Evolutionary conservation across 2,797 vertebrate species (phyloP).

Genomic region (Cetoscarus ocellatus): DNA sequence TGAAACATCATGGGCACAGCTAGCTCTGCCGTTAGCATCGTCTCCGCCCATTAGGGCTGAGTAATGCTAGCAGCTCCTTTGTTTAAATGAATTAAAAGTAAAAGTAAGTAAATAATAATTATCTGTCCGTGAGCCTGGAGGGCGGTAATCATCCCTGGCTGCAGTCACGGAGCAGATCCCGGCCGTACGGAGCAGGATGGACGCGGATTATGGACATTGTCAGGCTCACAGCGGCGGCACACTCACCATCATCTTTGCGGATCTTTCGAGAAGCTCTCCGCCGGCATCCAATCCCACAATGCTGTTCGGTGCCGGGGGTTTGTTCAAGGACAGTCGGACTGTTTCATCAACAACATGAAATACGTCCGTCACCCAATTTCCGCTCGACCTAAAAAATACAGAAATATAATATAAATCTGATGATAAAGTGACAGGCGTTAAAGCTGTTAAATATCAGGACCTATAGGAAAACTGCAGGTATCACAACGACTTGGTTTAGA

Average conservation of each 20-base stretch:
- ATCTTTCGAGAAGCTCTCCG: conserved; percentile 79
- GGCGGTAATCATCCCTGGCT: rapidly evolving
- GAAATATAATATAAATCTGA: no score
- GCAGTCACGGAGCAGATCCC: rapidly evolving
- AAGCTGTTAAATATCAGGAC: no score
- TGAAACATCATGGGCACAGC: no score
- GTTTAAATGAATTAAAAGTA: neutral
- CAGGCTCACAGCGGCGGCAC: conserved; percentile 26
- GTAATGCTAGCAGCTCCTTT: conserved; percentile 42
- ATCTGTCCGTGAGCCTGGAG: rapidly evolving
- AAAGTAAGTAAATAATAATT: conserved; percentile 40
- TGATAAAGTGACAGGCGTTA: no score
- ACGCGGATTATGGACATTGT: conserved; percentile 46
- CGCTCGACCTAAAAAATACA: no score
- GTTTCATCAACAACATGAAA: neutral
- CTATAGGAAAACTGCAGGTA: no score
- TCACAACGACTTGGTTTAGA: no score
- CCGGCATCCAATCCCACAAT: conserved; percentile 76
- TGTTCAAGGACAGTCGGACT: conserved; percentile 51
- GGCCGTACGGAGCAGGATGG: conserved; percentile 57
- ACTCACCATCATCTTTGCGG: conserved; percentile 88
- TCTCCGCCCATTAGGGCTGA: conserved; percentile 66
- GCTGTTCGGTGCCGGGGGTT: conserved; percentile 53
- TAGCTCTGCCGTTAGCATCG: conserved; percentile 31
- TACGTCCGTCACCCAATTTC: neutral